phyloP scores from a whole-genome alignment of 2,113 vertebrate species.

The Thymallus thymallus region DNA sequence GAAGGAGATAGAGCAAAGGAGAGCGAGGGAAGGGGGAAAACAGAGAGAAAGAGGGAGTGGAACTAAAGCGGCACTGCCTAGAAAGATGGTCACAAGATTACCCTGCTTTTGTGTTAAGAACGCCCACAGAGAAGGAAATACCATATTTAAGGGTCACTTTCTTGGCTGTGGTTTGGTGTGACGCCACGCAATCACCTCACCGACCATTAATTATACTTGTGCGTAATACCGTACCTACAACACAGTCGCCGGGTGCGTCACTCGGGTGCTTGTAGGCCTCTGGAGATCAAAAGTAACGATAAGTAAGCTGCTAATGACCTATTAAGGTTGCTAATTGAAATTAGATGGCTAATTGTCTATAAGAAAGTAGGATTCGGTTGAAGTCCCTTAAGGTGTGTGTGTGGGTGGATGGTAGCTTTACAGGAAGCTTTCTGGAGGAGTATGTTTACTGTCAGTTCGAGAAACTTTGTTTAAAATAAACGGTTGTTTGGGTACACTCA shows the following conservation, averaged over 20 bases:
- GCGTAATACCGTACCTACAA: slow-evolving; percentile 27
- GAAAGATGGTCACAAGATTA: slow-evolving; percentile 53
- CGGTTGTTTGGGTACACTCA: too few relatives aligned
- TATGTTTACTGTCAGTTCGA: too few relatives aligned
- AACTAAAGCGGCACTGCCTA: too few relatives aligned
- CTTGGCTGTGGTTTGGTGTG: slow-evolving; percentile 23
- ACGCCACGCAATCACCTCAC: slow-evolving; percentile 37
- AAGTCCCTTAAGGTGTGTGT: slow-evolving; percentile 12
- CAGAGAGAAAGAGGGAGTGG: too few relatives aligned
- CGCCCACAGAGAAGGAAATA: slow-evolving; percentile 22
- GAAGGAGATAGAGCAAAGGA: too few relatives aligned
- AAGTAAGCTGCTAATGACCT: slow-evolving; percentile 35
- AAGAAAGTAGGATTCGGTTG: background rate
- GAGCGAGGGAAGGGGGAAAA: accelerated
- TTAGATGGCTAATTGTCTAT: slow-evolving; percentile 41
- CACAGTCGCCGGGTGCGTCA: slow-evolving; percentile 26
- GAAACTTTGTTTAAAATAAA: too few relatives aligned
- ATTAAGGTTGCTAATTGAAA: slow-evolving; percentile 42
- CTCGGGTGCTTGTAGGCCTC: slow-evolving; percentile 29
- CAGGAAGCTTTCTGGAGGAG: too few relatives aligned
- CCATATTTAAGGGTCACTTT: slow-evolving; percentile 37
- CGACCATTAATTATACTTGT: slow-evolving; percentile 31
- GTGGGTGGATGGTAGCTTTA: too few relatives aligned
- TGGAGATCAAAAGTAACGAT: slow-evolving; percentile 35
- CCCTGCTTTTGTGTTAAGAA: slow-evolving; percentile 24